These are phyloP conservation scores for Gymnocypris eckloni DNA, from an alignment of 2,797 vertebrate genomes.

Conservation along the genomic window DNA sequence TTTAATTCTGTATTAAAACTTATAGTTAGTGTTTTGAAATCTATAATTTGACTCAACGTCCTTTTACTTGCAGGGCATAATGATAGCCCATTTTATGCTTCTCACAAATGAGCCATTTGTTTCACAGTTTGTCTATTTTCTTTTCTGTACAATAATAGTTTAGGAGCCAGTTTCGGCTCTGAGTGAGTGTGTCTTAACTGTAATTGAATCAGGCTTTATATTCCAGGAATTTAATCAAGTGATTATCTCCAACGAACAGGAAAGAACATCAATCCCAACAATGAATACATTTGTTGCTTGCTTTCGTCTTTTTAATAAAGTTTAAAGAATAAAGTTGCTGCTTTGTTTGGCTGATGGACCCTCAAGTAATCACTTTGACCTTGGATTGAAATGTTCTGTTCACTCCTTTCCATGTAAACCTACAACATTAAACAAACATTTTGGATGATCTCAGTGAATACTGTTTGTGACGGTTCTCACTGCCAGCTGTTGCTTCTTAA, in stretches of 20 bases:
- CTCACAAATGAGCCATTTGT: conserved; percentile 18
- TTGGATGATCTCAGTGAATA: background rate
- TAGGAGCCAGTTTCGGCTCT: conserved; percentile 18
- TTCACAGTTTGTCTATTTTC: conserved; percentile 39
- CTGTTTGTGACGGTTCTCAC: background rate
- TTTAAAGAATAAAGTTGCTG: conserved; percentile 3
- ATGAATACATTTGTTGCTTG: background rate
- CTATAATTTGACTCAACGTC: background rate
- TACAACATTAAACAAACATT: conserved; percentile 12
- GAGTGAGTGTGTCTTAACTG: conserved; percentile 24
- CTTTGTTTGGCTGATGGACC: background rate
- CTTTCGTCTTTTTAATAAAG: background rate
- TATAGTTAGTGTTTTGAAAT: conserved; percentile 21
- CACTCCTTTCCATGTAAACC: background rate
- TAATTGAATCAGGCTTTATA: conserved; percentile 27
- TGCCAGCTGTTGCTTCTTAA: conserved; percentile 7
- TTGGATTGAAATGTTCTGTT: background rate
- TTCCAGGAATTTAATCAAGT: conserved; percentile 42
- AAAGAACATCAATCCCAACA: conserved; percentile 4
- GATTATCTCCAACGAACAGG: conserved; percentile 2
- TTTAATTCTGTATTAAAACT: conserved; percentile 24
- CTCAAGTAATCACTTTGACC: background rate
- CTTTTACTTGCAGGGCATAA: conserved; percentile 5
- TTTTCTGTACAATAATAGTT: conserved; percentile 39
- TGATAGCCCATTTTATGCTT: conserved; percentile 7